phyloP scores from a whole-genome alignment of 2,888 invertebrate genomes.

The Orthosia cruda region DNA sequence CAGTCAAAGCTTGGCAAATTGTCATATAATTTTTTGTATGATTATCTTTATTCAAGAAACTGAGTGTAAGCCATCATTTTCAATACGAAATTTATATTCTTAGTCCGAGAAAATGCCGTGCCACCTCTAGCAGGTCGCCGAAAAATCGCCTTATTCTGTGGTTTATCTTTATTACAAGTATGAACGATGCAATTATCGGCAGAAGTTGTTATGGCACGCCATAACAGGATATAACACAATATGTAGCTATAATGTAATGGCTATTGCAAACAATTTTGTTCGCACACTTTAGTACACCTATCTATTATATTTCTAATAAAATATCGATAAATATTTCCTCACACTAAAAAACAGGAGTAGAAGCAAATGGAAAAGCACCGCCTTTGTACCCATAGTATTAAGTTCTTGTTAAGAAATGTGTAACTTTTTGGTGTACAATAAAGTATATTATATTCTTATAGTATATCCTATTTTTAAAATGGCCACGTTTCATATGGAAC shows the following conservation, averaged over 20 bases:
- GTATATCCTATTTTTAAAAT: too few relatives aligned
- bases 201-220: neutral
- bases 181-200: neutral
- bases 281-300: conserved; percentile 13
- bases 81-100: neutral
- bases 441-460: too few relatives aligned
- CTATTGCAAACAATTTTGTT: conserved; percentile 13
- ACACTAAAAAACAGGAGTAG: neutral
- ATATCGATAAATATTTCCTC: neutral
- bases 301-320: neutral
- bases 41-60: too few relatives aligned
- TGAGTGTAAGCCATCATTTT: neutral
- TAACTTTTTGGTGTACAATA: too few relatives aligned
- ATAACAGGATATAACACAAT: neutral
- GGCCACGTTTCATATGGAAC: too few relatives aligned
- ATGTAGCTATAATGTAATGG: neutral
- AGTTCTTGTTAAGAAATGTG: too few relatives aligned
- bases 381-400: too few relatives aligned
- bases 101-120: neutral
- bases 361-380: neutral
- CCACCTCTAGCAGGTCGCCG: too few relatives aligned
- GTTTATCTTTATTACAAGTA: neutral
- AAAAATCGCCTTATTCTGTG: neutral
- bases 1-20: too few relatives aligned
- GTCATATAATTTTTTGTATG: too few relatives aligned